A percentile compares a stretch with the other conserved stretches of the same genome.
phyloP scores from a whole-genome alignment of 1,140 invertebrate species.

The Hesperophylax magnus region DNA sequence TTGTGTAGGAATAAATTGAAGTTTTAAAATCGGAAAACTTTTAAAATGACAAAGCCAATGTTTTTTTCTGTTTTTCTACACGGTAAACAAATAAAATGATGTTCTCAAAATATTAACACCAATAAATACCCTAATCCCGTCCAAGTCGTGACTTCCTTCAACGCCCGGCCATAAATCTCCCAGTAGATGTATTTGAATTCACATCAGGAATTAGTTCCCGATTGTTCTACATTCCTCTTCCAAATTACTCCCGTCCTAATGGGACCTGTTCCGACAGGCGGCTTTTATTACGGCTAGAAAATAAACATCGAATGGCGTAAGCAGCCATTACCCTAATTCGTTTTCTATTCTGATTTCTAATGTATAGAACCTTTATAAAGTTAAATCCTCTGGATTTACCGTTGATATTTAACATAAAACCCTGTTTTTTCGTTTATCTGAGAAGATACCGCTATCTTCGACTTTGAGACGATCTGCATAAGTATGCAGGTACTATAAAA shows the following conservation, averaged over 20 bases:
- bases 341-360: background rate
- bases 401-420: background rate
- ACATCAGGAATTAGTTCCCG: conserved; percentile 12
- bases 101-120: no score
- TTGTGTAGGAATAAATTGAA: no score
- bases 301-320: no score
- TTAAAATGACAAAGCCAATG: no score
- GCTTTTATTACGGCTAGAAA: background rate
- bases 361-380: background rate
- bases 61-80: no score
- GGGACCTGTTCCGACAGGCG: background rate
- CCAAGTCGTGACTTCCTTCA: background rate
- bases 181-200: conserved; percentile 1
- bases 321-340: background rate
- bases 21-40: no score
- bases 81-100: no score
- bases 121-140: no score
- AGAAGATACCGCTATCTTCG: background rate
- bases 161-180: background rate
- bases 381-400: background rate
- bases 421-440: background rate
- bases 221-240: conserved; percentile 20
- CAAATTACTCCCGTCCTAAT: background rate
- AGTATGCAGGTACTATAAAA: no score
- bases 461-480: no score